Base-by-base conservation (phyloP, 2,888 invertebrate genomes). In the Nomada fabriciana region DNA sequence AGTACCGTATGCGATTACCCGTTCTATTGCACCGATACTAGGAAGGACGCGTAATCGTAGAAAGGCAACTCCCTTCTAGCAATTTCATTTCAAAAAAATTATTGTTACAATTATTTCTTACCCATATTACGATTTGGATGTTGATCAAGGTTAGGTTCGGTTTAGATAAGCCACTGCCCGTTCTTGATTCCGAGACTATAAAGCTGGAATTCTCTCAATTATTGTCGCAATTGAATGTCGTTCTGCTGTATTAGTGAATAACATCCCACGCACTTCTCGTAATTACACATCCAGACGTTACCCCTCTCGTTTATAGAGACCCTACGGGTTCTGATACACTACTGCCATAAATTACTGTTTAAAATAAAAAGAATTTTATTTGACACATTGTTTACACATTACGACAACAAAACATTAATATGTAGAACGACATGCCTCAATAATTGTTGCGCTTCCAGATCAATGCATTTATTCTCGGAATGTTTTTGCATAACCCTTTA, bases 221-320 rank as follows among this genome's bases (percentile, higher is more conserved):
- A 86, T 65, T 65, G 63, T 55, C 25, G 57, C 72, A 86, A 90
- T 90, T 89, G 80, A 79, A 72, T 67, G 80, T 81, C 69, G 69
- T 64, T 80, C 70, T 59, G 36, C 60, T 72, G 72, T 77, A 60
- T 67, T 79, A 80, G 73, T 80, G 82, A 87, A 89, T 87, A 84
- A 84, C 89, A 90, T 89, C 86, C 88, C 85, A 90, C 86, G 76
- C 72, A 36, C n/a, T 67, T 59, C 72, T 63, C 43, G 50, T 69
- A 83, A 80, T 82, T 82, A 71, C 71, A 68, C 75, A 70, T 74
- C 74, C 78, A 80, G 83, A 76, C 85, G 85, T 88, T 84, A 78
- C 74, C 72, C 73, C 50, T 64, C 76, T 87, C 68, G 67, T 76
- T 84, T 76, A 78, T 43, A 20, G n/a, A 64, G 57, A 25, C 18